phyloP scores from a whole-genome alignment of 2,113 vertebrate species.

The Phrynosoma blainvillii region DNA sequence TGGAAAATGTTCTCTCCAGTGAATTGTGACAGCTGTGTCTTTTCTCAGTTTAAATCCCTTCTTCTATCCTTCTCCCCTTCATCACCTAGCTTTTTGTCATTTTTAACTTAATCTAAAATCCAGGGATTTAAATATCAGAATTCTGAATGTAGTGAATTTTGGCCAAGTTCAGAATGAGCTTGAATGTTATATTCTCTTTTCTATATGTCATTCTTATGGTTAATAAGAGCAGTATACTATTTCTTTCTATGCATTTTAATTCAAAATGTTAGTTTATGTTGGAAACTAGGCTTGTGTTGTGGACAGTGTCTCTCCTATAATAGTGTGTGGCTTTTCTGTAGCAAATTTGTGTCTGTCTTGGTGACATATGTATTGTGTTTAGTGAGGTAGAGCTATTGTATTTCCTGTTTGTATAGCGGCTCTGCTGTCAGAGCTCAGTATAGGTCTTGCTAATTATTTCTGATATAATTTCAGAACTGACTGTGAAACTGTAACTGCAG shows the following conservation, averaged over 20 bases:
- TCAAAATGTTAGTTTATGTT: neutral
- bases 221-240: neutral
- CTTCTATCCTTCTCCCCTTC: conserved; percentile 6
- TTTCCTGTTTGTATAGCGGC: neutral
- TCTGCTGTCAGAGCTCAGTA: neutral
- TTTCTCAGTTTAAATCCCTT: conserved; percentile 28
- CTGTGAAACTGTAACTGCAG: neutral
- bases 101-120: conserved; percentile 14
- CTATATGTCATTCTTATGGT: neutral
- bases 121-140: conserved; percentile 21
- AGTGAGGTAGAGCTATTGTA: neutral
- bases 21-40: conserved; percentile 11
- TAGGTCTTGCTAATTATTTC: conserved; percentile 20
- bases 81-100: neutral
- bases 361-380: neutral
- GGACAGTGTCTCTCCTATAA: conserved; percentile 3
- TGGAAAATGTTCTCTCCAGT: conserved; percentile 16
- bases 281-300: conserved; percentile 8
- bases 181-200: neutral
- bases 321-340: conserved; percentile 11
- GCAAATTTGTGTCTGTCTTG: conserved; percentile 4
- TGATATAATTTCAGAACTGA: conserved; percentile 1
- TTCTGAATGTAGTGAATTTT: conserved; percentile 21
- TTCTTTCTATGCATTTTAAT: neutral
- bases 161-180: neutral